These are phyloP conservation scores for Miniopterus natalensis DNA, from an alignment of 2,113 vertebrate genomes.

Conservation along the genomic window DNA sequence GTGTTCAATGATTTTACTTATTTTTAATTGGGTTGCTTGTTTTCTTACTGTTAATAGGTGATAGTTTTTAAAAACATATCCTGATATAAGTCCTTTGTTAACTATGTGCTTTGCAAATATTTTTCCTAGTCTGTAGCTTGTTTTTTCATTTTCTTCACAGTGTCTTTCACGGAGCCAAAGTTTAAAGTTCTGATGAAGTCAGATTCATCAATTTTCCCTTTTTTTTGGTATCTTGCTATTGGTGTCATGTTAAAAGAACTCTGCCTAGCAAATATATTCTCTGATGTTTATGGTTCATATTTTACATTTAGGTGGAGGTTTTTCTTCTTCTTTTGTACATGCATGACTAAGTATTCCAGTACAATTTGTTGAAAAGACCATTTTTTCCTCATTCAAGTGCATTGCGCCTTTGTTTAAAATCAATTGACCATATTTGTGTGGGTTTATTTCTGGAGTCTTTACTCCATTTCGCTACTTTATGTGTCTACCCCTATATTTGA, in stretches of 20 bases:
- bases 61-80: neutral
- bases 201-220: neutral
- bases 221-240: neutral
- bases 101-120: neutral
- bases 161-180: neutral
- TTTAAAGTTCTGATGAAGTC: neutral
- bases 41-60: neutral
- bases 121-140: neutral
- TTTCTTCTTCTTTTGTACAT: neutral
- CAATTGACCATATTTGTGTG: neutral
- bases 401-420: neutral
- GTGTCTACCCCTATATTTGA: neutral
- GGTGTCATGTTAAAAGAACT: neutral
- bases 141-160: neutral
- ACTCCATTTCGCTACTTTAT: neutral
- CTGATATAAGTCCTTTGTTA: neutral
- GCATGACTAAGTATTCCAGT: neutral
- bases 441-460: neutral
- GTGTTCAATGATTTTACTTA: neutral
- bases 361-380: neutral
- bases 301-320: neutral
- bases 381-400: neutral
- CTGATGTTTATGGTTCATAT: neutral
- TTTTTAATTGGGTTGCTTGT: neutral
- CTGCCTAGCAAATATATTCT: neutral